Evolutionary conservation across 2,113 vertebrate species (phyloP), one percentile per base, ranked within the genome.

Genomic region (Dascyllus trimaculatus): DNA sequence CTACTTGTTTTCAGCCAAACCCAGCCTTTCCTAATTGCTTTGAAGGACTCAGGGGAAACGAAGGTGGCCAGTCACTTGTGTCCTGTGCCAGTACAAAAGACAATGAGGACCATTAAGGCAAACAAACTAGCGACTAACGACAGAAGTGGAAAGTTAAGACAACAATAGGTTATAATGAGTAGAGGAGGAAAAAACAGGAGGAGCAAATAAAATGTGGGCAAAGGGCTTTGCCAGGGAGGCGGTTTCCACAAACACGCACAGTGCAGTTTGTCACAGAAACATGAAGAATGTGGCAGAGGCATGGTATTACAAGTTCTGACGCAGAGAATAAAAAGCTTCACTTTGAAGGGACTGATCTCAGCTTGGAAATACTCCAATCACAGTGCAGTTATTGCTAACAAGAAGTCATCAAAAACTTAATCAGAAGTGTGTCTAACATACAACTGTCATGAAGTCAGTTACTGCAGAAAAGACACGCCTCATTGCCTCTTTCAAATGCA

Each of bases 261-360:
- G 71, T 72, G 74, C 51, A 61, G 76, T 66, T 72, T 75, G 21
- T 87, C 87, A 78, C 81, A 89, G 65, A 85, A 86, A 88, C 75
- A 53, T 78, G 87, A 77, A 89, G 85, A 87, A 88, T 84, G 89
- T 90, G 86, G 85, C 88, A 13, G 72, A 62, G 66, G 25, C 56
- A 38, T 79, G 85, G 69, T 56, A 87, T 82, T 64, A 59, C 25
- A 76, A 6, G 35, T 18, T 77, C 46, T 65, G 49, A 64, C 70
- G 64, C 48, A 45, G 35, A 46, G 18, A 25, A 85, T 49, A 29
- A 53, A 75, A 13, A 26, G 35, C 51, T 75, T 72, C 7, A 2
- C 65, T 66, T 64, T 21, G 29, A 73, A 57, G 76, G 2, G 49
- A 24, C 53, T 60, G 52, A 61, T 54, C 57, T 63, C 45, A 82